Conservation (phyloP, 2,797 vertebrate genomes). For the Cyprinella venusta region DNA sequence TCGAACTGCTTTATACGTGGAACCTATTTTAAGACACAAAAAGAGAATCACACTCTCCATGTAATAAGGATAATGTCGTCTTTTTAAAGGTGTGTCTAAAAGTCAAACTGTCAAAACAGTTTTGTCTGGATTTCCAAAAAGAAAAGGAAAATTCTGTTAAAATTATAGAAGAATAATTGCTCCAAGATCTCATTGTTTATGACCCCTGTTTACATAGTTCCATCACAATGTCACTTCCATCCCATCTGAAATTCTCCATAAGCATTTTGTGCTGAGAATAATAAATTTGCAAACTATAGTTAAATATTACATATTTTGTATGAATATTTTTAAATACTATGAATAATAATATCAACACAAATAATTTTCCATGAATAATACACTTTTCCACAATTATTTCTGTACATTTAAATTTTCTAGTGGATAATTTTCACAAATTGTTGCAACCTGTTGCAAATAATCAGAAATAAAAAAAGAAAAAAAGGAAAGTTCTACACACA, state of each 20-base stretch:
- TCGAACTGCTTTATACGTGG: slow-evolving; percentile 25
- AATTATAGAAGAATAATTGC: background rate
- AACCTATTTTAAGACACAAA: slow-evolving; percentile 49
- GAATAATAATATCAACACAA: background rate
- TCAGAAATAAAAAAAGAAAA: background rate
- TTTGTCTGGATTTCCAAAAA: slow-evolving; percentile 16
- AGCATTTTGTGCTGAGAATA: background rate
- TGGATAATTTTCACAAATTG: background rate
- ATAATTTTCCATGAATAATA: background rate
- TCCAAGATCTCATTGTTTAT: background rate
- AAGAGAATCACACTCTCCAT: slow-evolving; percentile 8
- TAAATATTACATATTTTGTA: background rate
- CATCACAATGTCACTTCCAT: background rate
- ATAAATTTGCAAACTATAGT: background rate
- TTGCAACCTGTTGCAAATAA: no score
- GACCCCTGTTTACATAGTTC: background rate
- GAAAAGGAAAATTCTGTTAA: background rate
- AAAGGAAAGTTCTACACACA: background rate
- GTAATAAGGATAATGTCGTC: background rate
- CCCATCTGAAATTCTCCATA: background rate
- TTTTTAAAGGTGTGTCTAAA: slow-evolving; percentile 13
- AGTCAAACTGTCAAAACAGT: background rate
- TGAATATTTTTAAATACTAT: background rate
- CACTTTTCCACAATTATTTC: background rate
- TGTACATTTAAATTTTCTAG: background rate